Conservation (phyloP, 2,113 vertebrate species). For the Sprattus sprattus region DNA sequence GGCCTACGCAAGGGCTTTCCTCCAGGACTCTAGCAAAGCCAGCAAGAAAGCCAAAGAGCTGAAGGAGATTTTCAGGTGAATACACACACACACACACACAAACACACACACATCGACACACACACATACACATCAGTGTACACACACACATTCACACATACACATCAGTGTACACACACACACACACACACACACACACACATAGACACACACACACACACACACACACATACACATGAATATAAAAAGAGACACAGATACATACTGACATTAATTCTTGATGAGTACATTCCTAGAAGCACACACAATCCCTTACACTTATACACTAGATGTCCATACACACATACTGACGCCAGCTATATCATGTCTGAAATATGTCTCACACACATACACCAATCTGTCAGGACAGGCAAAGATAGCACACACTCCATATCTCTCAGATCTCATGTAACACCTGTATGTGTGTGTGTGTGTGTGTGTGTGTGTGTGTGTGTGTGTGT, state of each 20-base stretch:
- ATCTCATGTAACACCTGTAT: not conserved
- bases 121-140: too few relatives aligned
- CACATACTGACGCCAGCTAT: too few relatives aligned
- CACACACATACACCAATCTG: too few relatives aligned
- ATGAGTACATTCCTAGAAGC: not conserved
- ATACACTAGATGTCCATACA: too few relatives aligned
- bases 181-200: not conserved
- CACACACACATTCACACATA: too few relatives aligned
- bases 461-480: not conserved
- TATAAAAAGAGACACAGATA: not conserved
- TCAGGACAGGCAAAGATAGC: too few relatives aligned
- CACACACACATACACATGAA: too few relatives aligned
- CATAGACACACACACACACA: too few relatives aligned
- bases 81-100: not conserved
- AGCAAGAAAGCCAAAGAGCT: conserved; percentile 90
- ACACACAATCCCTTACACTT: not conserved
- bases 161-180: not conserved
- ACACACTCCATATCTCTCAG: too few relatives aligned
- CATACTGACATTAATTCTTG: not conserved
- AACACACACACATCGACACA: not conserved
- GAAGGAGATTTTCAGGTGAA: conserved; percentile 94
- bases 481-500: not conserved
- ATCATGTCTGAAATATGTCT: not conserved
- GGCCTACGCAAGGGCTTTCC: conserved; percentile 94
- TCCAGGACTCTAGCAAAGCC: conserved; percentile 83